Percentiles rank a stretch among this genome's conserved stretches.
phyloP scores from a whole-genome alignment of 1,140 invertebrate genomes.

The Ostrea edulis region DNA sequence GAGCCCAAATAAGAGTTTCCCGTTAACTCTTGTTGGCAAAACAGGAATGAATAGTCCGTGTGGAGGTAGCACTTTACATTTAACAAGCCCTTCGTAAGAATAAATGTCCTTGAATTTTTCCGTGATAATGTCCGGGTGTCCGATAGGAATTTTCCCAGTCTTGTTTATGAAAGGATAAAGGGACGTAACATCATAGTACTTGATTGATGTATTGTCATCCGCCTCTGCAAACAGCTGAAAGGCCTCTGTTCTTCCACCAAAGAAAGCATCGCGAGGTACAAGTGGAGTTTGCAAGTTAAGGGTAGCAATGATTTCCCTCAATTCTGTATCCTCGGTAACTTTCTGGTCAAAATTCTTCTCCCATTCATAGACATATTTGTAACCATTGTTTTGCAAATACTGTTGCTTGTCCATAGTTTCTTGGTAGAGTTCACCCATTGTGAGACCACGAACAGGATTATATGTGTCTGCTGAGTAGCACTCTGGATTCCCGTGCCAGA shows the following conservation, averaged over 20 bases:
- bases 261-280: conserved; percentile 48
- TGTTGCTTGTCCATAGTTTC: conserved; percentile 48
- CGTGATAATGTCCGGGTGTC: conserved; percentile 44
- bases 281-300: conserved; percentile 9
- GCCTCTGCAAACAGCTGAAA: conserved; percentile 40
- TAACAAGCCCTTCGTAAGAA: conserved; percentile 45
- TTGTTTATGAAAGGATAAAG: conserved; percentile 46
- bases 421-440: conserved; percentile 55
- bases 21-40: conserved; percentile 35
- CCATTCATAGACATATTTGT: conserved; percentile 24
- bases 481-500: conserved; percentile 62
- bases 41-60: conserved; percentile 44
- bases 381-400: conserved; percentile 42
- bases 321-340: background rate
- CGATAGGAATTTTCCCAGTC: conserved; percentile 42
- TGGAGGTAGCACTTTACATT: conserved; percentile 46
- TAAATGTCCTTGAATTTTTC: conserved; percentile 25
- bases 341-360: conserved; percentile 28
- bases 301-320: background rate
- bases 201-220: conserved; percentile 16
- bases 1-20: conserved; percentile 45
- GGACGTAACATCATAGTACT: conserved; percentile 49
- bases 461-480: conserved; percentile 48
- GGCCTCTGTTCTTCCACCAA: conserved; percentile 47
- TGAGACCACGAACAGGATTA: conserved; percentile 38